Base-by-base conservation (phyloP, 2,797 vertebrate genomes). In the Scyliorhinus canicula region DNA sequence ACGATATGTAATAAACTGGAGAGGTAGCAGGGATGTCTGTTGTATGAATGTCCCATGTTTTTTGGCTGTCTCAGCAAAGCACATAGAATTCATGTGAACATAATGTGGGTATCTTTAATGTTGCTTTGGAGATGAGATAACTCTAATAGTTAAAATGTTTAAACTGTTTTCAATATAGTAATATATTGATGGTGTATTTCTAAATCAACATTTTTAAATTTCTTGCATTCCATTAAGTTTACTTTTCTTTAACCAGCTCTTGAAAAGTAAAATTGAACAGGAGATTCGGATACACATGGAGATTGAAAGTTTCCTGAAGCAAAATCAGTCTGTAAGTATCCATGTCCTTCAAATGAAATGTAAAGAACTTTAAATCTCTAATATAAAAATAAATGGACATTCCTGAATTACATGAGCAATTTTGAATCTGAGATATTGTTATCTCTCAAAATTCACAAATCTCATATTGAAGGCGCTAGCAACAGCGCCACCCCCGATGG, bases 251-350 rank as follows among this genome's bases (percentile, higher is more conserved):
- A 95, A 40, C 93, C 96, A 99, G 99, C 96, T 97, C 71, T 8
- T 98, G 95, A 96, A 97, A 82, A 96, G 95, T 71, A 97, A 96
- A 96, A 96, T 96, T 0, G 97, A 97, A 2, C 97, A 98, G 71
- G 98, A 99, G 96, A 96, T 63, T 50, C 96, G 96, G 79, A 95
- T 97, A 96, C 98, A 99, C 4, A 19, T 1, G 0, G 97, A 98
- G 95, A 97, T 97, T 0, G 96, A 97, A 95, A 96, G 90, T 9
- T 98, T 98, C 96, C 98, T 99, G 93, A 97, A 95, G 88, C 96
- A 96, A 40, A 96, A 97, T 31, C 96, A 98, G 6, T 95, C 96
- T 97, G 99, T 99, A 85, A 21, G 97, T 96, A 82, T 2, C 67
- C 63, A 31, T 40, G 57, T 93, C 14, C 35, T 21, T 91, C 57